Percentiles rank a stretch among this genome's conserved stretches.
These are phyloP conservation scores for Matsumyia berberina DNA, from an alignment of 2,888 invertebrate genomes.

Conservation along the genomic window DNA sequence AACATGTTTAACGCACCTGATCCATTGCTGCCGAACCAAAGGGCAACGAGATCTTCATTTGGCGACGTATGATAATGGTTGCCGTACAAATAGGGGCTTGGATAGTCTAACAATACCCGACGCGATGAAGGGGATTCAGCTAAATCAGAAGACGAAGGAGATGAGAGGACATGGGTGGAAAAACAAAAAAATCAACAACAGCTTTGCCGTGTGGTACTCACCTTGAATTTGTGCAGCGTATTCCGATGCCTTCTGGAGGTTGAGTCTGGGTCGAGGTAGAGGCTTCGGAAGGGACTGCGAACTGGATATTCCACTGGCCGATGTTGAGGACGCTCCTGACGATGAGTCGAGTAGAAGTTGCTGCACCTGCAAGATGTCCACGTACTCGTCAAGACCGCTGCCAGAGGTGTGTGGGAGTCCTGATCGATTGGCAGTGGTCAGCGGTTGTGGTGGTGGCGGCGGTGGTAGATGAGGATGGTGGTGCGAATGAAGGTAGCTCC, in stretches of 20 bases:
- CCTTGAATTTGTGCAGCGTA: conserved; percentile 84
- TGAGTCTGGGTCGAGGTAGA: conserved; percentile 83
- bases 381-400: conserved; percentile 88
- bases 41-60: conserved; percentile 90
- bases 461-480: conserved; percentile 77
- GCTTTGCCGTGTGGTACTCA: conserved; percentile 77
- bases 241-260: conserved; percentile 84
- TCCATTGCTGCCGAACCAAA: conserved; percentile 89
- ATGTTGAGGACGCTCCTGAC: conserved; percentile 78
- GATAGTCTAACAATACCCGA: conserved; percentile 84
- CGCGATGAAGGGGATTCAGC: conserved; percentile 85
- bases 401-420: conserved; percentile 36
- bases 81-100: conserved; percentile 84
- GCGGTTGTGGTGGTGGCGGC: conserved; percentile 66
- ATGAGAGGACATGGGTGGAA: conserved; percentile 1
- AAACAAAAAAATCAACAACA: neutral
- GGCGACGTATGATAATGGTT: conserved; percentile 86
- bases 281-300: conserved; percentile 74
- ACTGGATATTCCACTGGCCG: conserved; percentile 61
- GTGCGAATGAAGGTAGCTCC: conserved; percentile 75
- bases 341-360: conserved; percentile 88
- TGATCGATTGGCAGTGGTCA: conserved; percentile 41
- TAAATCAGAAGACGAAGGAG: conserved; percentile 76
- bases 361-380: conserved; percentile 93
- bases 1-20: conserved; percentile 85